A percentile compares a stretch with the other conserved stretches of the same genome.
phyloP scores from a whole-genome alignment of 2,888 invertebrate genomes.

The Clepsis dumicolana region DNA sequence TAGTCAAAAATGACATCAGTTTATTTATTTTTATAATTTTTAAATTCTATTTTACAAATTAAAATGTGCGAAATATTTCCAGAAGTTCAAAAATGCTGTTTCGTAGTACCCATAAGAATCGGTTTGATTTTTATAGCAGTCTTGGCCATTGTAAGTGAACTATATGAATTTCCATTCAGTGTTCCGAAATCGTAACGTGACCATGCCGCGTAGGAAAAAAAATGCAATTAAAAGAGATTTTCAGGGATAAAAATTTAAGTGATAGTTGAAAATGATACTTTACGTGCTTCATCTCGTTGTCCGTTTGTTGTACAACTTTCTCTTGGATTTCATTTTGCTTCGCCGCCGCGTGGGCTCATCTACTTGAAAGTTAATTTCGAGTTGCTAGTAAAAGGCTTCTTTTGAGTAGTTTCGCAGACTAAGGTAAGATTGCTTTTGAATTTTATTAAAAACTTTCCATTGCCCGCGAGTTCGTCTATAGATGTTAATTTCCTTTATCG shows the following conservation, averaged over 20 bases:
- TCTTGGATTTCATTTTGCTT: neutral
- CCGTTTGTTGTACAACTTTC: constrained; percentile 3
- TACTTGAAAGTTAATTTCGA: neutral
- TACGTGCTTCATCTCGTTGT: neutral
- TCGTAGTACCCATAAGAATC: neutral
- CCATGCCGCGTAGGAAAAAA: neutral
- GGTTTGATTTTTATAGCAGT: constrained; percentile 6
- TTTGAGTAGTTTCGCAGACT: neutral
- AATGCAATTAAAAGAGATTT: neutral
- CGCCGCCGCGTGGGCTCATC: neutral
- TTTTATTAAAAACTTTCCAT: too few relatives aligned
- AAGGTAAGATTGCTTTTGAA: neutral
- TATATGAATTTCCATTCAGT: neutral
- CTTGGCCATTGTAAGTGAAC: neutral
- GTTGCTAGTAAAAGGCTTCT: neutral
- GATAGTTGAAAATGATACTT: neutral
- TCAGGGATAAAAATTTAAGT: neutral
- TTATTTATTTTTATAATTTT: constrained; percentile 6
- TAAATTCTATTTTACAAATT: neutral
- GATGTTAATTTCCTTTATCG: too few relatives aligned
- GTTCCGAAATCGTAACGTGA: neutral
- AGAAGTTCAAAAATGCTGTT: neutral
- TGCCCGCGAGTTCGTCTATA: too few relatives aligned
- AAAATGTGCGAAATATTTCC: constrained; percentile 18
- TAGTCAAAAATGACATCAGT: neutral